Evolutionary conservation across 53 echinoderm and acorn worm genomes (phyloP).

Genomic region (Echinometra lucunter): DNA sequence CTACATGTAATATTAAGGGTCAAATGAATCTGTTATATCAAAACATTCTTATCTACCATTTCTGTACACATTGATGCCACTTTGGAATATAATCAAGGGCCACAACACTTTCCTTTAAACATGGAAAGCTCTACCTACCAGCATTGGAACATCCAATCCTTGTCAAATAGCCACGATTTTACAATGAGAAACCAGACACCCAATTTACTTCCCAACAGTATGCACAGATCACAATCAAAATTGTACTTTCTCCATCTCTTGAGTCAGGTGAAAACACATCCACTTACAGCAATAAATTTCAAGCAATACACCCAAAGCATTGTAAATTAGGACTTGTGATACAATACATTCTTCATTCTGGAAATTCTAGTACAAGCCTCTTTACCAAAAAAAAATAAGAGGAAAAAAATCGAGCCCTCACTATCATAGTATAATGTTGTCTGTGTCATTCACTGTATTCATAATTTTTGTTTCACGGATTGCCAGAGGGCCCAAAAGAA

Average conservation of each 20-base stretch:
- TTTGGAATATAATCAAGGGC: not conserved
- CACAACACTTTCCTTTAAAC: not conserved
- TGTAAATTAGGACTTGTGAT: constrained; percentile 11
- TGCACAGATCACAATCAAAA: constrained; percentile 23
- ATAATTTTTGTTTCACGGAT: constrained; percentile 29
- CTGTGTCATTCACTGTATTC: constrained; percentile 31
- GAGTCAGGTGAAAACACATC: not conserved
- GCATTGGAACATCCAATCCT: not conserved
- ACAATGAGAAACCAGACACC: constrained; percentile 31
- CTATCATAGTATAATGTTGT: constrained; percentile 24
- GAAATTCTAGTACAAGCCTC: not conserved
- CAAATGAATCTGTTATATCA: not conserved
- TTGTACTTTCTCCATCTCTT: not conserved
- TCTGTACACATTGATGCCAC: not conserved
- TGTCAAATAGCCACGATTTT: not conserved
- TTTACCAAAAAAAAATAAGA: not conserved
- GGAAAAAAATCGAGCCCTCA: not conserved
- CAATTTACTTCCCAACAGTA: constrained; percentile 24
- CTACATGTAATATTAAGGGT: not conserved
- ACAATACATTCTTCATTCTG: not conserved
- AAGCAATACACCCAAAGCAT: constrained; percentile 32
- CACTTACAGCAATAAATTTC: constrained; percentile 17
- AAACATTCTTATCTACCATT: not conserved
- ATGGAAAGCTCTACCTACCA: not conserved
- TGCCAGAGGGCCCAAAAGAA: constrained; percentile 21